A percentile compares a stretch with the other conserved stretches of the same genome.
Conservation (phyloP, 2,797 vertebrate genomes). For the Poeciliopsis turneri region DNA sequence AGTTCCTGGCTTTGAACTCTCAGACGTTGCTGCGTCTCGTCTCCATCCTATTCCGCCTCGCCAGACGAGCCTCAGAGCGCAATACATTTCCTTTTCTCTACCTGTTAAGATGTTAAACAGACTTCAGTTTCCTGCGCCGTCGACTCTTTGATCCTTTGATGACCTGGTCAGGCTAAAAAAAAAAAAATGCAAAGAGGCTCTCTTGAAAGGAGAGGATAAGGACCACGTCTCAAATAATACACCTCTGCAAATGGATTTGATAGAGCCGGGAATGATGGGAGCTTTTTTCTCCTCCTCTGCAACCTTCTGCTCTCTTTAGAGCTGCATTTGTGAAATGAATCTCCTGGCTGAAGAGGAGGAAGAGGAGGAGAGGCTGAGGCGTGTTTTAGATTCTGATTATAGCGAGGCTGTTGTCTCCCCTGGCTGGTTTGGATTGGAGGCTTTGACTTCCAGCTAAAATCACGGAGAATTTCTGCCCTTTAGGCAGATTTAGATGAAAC, state of each 20-base stretch:
- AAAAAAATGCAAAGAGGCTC: conserved; percentile 61
- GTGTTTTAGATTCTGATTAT: conserved; percentile 60
- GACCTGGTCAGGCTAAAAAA: conserved; percentile 58
- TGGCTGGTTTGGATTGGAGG: conserved; percentile 56
- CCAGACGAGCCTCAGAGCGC: conserved; percentile 32
- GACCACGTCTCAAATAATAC: conserved; percentile 68
- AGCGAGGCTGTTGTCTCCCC: conserved; percentile 57
- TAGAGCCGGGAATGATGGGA: conserved; percentile 50
- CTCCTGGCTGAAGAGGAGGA: conserved; percentile 31
- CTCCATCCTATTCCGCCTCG: conserved; percentile 26
- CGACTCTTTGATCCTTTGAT: conserved; percentile 67
- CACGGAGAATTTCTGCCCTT: conserved; percentile 57
- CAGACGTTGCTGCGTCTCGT: conserved; percentile 3
- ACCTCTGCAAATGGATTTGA: conserved; percentile 67
- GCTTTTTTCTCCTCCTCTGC: conserved; percentile 11
- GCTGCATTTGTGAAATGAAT: conserved; percentile 66
- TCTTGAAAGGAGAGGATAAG: conserved; percentile 72
- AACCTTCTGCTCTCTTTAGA: conserved; percentile 58
- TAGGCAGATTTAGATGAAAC: conserved; percentile 70
- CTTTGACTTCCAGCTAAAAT: conserved; percentile 60
- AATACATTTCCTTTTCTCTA: conserved; percentile 47
- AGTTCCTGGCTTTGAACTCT: not conserved
- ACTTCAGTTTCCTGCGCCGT: conserved; percentile 41
- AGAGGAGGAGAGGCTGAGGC: conserved; percentile 38
- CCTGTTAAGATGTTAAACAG: conserved; percentile 70